Conservation (phyloP, 1,140 invertebrate genomes). For the Platyscapa corneri region DNA sequence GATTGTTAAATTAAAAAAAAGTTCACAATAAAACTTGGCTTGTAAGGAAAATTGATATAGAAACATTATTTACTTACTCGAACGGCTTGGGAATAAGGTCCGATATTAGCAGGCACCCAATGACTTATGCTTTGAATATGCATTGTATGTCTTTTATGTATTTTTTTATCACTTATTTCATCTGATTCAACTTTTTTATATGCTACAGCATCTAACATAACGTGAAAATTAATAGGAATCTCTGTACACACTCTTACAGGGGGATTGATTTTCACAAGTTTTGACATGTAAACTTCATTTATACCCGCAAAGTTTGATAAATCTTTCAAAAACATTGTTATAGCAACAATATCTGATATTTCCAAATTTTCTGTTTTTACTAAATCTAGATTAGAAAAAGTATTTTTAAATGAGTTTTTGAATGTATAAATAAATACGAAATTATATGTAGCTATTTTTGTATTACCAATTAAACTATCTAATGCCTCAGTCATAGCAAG, state of each 20-base stretch:
- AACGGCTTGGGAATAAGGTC: conserved; percentile 94
- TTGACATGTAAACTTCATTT: conserved; percentile 85
- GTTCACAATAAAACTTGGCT: too few species aligned
- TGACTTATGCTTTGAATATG: conserved; percentile 96
- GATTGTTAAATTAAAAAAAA: background rate
- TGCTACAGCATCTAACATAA: conserved; percentile 87
- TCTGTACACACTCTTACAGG: conserved; percentile 92
- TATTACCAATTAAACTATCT: conserved; percentile 84
- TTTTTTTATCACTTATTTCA: conserved; percentile 60
- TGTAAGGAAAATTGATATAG: too few species aligned
- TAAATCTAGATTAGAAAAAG: conserved; percentile 71
- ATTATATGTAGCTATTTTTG: background rate
- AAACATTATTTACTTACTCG: conserved; percentile 76
- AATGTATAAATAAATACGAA: background rate
- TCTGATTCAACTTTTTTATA: conserved; percentile 72
- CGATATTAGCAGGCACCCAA: conserved; percentile 97
- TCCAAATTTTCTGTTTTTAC: conserved; percentile 77
- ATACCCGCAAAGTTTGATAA: conserved; percentile 86
- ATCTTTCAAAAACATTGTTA: conserved; percentile 87
- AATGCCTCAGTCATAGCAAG: conserved; percentile 80
- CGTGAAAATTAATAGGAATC: conserved; percentile 83
- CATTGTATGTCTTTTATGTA: conserved; percentile 81
- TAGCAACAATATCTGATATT: conserved; percentile 82
- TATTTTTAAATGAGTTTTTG: background rate
- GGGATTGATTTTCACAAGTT: conserved; percentile 87